These are phyloP conservation scores for Brienomyrus brachyistius DNA, from an alignment of 2,113 vertebrate species.

Conservation along the genomic window DNA sequence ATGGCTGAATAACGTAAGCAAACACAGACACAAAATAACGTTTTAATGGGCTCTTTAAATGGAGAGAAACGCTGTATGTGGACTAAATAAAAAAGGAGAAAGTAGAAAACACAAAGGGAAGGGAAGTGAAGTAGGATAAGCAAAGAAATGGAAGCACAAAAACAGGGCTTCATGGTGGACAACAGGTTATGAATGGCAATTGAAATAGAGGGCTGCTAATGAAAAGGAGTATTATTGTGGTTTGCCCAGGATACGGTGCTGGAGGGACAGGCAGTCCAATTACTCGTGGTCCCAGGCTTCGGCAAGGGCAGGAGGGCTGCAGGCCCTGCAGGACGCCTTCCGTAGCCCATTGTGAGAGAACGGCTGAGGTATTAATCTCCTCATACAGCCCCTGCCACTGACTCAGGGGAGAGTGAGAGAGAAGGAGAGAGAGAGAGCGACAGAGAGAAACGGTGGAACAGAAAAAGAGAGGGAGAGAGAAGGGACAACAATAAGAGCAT, in stretches of 20 bases:
- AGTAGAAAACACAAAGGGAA: background rate
- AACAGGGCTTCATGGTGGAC: slow-evolving; percentile 45
- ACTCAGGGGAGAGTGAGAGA: background rate
- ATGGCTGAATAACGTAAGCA: background rate
- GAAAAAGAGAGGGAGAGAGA: background rate
- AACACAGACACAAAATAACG: slow-evolving; percentile 23
- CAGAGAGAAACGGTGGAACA: background rate
- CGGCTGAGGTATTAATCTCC: slow-evolving; percentile 40
- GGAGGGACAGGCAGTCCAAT: slow-evolving; percentile 41
- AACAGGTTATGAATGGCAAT: slow-evolving; percentile 42
- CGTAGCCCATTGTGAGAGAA: slow-evolving; percentile 36
- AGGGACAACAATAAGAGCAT: slow-evolving; percentile 7
- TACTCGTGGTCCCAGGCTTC: slow-evolving; percentile 36
- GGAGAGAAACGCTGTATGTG: slow-evolving; percentile 33
- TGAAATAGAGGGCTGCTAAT: slow-evolving; percentile 29
- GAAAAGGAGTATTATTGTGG: slow-evolving; percentile 52
- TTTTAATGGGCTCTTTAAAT: slow-evolving; percentile 29
- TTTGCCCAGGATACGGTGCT: slow-evolving; percentile 48
- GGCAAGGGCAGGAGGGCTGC: slow-evolving; percentile 36
- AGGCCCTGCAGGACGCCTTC: slow-evolving; percentile 46
- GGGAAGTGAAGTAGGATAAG: slow-evolving; percentile 41
- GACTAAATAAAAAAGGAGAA: slow-evolving; percentile 25
- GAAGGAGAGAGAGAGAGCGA: background rate
- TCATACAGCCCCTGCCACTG: slow-evolving; percentile 30
- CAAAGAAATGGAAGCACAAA: slow-evolving; percentile 45